Conservation (phyloP, 2,113 vertebrate species). For the Daphoenositta chrysoptera region DNA sequence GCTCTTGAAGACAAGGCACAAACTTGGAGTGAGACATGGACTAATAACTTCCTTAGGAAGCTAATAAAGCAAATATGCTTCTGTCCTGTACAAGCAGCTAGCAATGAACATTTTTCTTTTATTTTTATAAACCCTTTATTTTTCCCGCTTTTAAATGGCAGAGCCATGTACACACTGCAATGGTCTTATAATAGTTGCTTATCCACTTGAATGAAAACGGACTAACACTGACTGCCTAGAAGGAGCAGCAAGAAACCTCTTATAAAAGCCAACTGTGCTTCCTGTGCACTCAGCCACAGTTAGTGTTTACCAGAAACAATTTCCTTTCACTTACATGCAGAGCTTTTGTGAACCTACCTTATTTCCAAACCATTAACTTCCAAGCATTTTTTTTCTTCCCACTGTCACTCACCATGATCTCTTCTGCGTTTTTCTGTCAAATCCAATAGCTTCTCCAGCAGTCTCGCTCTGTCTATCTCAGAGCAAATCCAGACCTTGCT, state of each 20-base stretch:
- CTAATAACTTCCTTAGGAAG: not conserved
- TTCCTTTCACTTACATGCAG: not conserved
- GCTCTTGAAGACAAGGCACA: not conserved
- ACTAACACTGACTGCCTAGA: not conserved
- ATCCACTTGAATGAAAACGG: not conserved
- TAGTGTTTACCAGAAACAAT: conserved; percentile 19
- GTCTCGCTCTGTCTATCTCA: not conserved
- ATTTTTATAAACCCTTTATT: not conserved
- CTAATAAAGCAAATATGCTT: not conserved
- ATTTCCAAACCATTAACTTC: conserved; percentile 50
- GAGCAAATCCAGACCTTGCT: not conserved
- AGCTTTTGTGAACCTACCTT: conserved; percentile 16
- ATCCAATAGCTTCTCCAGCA: not conserved
- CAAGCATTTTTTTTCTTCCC: not conserved
- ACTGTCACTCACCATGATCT: conserved; percentile 11
- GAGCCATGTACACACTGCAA: not conserved
- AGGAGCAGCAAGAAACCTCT: not conserved
- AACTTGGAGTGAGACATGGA: not conserved
- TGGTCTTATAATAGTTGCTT: not conserved
- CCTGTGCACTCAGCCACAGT: not conserved
- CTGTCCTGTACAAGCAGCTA: not conserved
- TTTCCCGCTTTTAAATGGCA: not conserved
- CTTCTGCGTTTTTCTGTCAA: conserved; percentile 40
- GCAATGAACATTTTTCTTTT: not conserved
- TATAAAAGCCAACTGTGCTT: not conserved